Base-by-base conservation (phyloP, 2,888 invertebrate species). In the Ectobius pallidus region DNA sequence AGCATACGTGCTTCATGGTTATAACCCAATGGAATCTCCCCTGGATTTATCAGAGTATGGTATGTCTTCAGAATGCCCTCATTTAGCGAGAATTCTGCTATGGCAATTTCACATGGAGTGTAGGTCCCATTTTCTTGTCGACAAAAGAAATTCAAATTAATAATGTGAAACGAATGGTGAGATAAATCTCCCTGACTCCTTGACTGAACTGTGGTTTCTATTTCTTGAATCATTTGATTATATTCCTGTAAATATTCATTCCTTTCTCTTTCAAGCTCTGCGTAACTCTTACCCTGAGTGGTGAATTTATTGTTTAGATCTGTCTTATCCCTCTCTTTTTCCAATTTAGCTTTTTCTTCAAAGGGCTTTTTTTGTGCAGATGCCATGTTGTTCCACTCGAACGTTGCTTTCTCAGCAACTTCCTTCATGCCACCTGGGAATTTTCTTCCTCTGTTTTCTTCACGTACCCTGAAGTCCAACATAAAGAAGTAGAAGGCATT, bases 101-200 rank as follows among this genome's bases (percentile, higher is more conserved):
- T 11, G 3, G 75, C 75, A 3, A 76, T 16, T 61, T 76, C 76
- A 27, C 74, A 67, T 42, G 76, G 75, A 7, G 58, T 22, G 61
- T 69, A 75, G 1, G 42, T 52, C 20, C 69, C 58, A n/a, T 74
- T 68, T 2, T 71, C 75, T 1, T 70, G 70, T 3, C 44, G 63
- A 20, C 71, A 69, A 52, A 69, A 71, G 25, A 69, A 68, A 61
- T 73, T 73, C 27, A 69, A 32, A 27, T 73, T 69, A 0, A 73
- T 49, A 22, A 73, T n/a, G 25, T 68, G 46, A 18, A 55, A 73
- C 14, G 22, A 4, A 7, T 42, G 14, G 9, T 27, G 44, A 1
- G 14, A 27, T 16, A 73, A 20, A 4, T 20, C 25, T 25, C 7
- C 22, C 32, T 14, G 9, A 18, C 16, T 18, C 2, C 44, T 61